Conservation (phyloP, 92 coral and sea anemone genomes). For the Pocillopora meandrina region DNA sequence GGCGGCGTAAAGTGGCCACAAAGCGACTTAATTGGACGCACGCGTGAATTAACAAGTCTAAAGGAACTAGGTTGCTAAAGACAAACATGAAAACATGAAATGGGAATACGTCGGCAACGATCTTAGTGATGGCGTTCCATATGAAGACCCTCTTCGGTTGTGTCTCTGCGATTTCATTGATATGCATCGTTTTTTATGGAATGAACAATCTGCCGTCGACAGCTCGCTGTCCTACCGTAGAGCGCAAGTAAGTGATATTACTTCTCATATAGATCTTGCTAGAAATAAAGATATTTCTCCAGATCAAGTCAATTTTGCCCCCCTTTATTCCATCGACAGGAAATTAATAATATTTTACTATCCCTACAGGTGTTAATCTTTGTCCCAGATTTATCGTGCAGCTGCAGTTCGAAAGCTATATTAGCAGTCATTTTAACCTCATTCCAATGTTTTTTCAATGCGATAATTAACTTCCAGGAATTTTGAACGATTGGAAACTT, state of each 20-base stretch:
- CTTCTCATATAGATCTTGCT: background rate
- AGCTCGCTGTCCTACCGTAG: background rate
- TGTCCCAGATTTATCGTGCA: background rate
- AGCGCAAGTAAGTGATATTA: constrained; percentile 18
- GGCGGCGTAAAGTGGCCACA: background rate
- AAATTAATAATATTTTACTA: background rate
- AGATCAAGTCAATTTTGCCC: background rate
- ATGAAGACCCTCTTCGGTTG: constrained; percentile 34
- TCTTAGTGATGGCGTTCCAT: constrained; percentile 31
- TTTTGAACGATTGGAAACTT: no score
- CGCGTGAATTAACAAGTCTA: background rate
- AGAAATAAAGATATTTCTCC: background rate
- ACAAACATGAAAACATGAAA: constrained; percentile 24
- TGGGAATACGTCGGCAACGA: background rate
- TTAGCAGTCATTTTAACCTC: background rate
- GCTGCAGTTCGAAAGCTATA: background rate
- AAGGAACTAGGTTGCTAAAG: no score
- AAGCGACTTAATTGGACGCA: background rate
- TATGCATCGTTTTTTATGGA: constrained; percentile 45
- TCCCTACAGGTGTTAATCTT: constrained; percentile 2
- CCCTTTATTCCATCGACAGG: background rate
- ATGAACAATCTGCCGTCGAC: constrained; percentile 21
- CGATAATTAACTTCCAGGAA: no score
- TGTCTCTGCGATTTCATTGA: constrained; percentile 13
- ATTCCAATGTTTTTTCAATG: no score